phyloP scores from a whole-genome alignment of 2,888 invertebrate genomes.

The Gari tellinella region DNA sequence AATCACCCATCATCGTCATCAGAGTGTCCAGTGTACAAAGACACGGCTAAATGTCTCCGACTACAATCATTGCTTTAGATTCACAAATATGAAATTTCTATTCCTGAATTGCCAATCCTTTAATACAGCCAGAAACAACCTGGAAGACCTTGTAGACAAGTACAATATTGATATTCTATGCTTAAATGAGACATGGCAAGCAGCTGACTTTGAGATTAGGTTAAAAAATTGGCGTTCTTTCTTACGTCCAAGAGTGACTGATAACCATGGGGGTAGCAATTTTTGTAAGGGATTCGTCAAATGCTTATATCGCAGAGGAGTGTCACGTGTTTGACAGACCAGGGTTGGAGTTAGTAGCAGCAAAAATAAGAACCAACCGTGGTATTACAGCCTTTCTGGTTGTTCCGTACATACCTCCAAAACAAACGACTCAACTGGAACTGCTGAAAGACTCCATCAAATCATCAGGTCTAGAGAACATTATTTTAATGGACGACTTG shows the following conservation, averaged over 20 bases:
- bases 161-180: not conserved
- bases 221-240: not conserved
- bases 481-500: conserved; percentile 8
- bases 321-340: not conserved
- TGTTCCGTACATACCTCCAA: conserved; percentile 17
- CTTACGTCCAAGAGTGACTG: not conserved
- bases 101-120: not conserved
- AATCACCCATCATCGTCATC: too few relatives aligned
- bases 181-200: not conserved
- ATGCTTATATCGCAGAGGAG: not conserved
- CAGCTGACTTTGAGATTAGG: not conserved
- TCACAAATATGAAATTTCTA: not conserved
- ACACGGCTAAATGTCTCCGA: not conserved
- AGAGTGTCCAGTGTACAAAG: not conserved
- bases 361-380: not conserved
- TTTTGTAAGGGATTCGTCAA: not conserved
- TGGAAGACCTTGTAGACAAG: not conserved
- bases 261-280: conserved; percentile 7
- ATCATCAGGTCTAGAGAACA: conserved; percentile 1
- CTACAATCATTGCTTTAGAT: not conserved
- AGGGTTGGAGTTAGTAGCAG: not conserved
- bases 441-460: not conserved
- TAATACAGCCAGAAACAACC: not conserved
- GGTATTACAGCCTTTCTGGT: not conserved
- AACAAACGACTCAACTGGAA: conserved; percentile 9